phyloP scores from a whole-genome alignment of 23 tunicate species.

The Trididemnum nubilum region DNA sequence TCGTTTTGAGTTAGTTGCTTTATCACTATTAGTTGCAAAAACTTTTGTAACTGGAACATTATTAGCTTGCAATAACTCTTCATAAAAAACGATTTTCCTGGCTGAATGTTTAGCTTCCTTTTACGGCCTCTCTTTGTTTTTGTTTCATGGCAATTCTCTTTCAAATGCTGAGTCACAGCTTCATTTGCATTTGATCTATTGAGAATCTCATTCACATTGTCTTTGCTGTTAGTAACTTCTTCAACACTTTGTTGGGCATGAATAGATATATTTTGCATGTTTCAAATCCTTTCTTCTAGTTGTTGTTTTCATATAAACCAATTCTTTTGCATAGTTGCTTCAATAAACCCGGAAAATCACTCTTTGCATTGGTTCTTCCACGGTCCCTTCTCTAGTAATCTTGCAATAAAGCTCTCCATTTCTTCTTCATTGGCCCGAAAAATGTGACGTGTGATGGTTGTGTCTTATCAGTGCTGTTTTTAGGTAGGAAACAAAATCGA shows the following conservation, averaged over 20 bases:
- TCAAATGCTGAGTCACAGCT: no score
- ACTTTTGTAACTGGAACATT: no score
- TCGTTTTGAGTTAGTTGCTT: no score
- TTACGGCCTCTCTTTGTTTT: no score
- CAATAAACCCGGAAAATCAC: neutral
- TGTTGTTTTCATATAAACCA: neutral
- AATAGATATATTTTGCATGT: neutral
- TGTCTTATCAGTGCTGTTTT: slow-evolving; percentile 2
- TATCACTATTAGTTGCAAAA: no score
- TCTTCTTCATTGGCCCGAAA: slow-evolving; percentile 5
- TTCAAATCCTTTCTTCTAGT: neutral
- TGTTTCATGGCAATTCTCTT: no score
- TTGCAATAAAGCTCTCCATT: neutral
- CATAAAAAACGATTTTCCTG: no score
- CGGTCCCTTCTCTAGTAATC: neutral
- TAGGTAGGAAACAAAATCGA: neutral
- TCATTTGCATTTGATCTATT: no score
- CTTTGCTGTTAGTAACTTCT: neutral
- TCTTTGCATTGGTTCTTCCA: neutral
- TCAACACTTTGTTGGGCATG: neutral
- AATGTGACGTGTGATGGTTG: slow-evolving; percentile 9
- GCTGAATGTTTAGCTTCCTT: no score
- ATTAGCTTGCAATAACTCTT: no score
- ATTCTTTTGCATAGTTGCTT: neutral
- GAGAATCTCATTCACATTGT: no score